Base-by-base conservation (phyloP, 2,888 invertebrate genomes). In the Myathropa florea region DNA sequence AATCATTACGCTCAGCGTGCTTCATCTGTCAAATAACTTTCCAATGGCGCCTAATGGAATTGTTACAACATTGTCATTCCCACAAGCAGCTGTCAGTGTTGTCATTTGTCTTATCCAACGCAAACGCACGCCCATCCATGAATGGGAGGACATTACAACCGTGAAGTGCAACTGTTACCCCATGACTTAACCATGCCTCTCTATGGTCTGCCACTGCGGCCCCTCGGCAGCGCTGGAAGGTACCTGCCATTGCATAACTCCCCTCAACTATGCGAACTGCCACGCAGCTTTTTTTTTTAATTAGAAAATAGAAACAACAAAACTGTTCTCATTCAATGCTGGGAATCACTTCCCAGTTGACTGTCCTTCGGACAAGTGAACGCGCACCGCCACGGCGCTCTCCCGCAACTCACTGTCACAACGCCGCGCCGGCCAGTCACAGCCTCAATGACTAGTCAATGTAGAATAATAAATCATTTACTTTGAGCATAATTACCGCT, bases 401-500 rank as follows among this genome's bases (percentile, higher is more conserved):
- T 53, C 63, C 12, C 57, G 36, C 24, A 14, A 36, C 36, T 57
- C 64, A 39, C 64, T 60, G 46, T 64, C 23, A 65, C 59, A 59
- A 39, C 7, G 30, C 28, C 26, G 14, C 9, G 12, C 59, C 4
- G 46, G 59, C 23, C 26, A 21, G 2, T 14, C 9, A 46, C 39
- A 23, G 14, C 12, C 46, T 18, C 46, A 46, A n/a, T 7, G 53
- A 60, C 46, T 36, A 36, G n/a, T 28, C 68, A 70, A 61, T 75
- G 10, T 18, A 46, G 28, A 72, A 18, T 26, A 63, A 85, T 85
- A 77, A 81, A 85, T 85, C 84, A 85, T 68, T 68, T 67, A 33
- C 72, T 65, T 59, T 26, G 39, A 80, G 71, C 80, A 80, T 61
- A 80, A 84, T 77, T 80, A 68, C 80, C 39, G 71, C 76, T 77